A percentile compares a stretch with the other conserved stretches of the same genome.
Conservation (phyloP, 2,113 vertebrate species). For the Panthera tigris region DNA sequence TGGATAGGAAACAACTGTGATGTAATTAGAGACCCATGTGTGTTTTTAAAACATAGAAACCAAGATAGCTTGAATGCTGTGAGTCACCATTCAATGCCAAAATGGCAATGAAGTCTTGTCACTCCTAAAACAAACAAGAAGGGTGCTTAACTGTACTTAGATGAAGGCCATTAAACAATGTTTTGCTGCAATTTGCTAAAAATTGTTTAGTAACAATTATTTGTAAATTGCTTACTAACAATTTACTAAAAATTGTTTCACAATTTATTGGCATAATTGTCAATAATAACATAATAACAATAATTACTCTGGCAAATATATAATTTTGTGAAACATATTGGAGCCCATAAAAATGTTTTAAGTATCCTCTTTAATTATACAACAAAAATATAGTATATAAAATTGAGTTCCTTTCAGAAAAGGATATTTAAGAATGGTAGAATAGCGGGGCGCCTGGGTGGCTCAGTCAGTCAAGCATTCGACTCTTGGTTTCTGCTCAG, state of each 20-base stretch:
- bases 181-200: neutral
- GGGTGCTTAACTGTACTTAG: neutral
- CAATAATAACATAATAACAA: neutral
- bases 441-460: neutral
- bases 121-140: slow-evolving; percentile 22
- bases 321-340: neutral
- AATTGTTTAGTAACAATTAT: neutral
- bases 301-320: neutral
- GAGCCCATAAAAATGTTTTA: neutral
- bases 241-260: neutral
- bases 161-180: neutral
- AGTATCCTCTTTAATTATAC: neutral
- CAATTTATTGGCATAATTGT: neutral
- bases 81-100: neutral
- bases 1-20: neutral
- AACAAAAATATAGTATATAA: slow-evolving; percentile 2
- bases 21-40: neutral
- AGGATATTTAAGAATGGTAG: neutral
- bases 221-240: neutral
- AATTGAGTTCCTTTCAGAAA: neutral
- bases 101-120: neutral
- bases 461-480: too few relatives aligned
- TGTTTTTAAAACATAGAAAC: neutral
- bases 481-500: too few relatives aligned
- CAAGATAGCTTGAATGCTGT: slow-evolving; percentile 11